phyloP scores from a whole-genome alignment of 2,113 vertebrate genomes.

The Myrmecophaga tridactyla region DNA sequence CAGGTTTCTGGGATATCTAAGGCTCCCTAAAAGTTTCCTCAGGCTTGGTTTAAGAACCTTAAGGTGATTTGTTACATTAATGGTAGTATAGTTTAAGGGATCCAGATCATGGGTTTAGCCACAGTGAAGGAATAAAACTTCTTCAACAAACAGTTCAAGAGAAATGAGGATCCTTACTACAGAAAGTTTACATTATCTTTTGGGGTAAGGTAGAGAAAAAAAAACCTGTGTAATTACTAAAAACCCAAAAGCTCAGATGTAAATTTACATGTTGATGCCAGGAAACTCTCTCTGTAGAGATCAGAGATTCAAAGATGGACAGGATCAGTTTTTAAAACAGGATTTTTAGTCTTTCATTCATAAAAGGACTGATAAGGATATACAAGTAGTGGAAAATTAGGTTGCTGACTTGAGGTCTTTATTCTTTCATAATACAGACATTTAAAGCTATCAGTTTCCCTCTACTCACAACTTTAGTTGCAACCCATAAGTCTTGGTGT shows the following conservation, averaged over 20 bases:
- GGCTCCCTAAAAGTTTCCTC: background rate
- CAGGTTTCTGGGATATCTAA: background rate
- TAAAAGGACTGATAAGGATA: background rate
- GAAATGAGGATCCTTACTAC: background rate
- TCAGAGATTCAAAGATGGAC: background rate
- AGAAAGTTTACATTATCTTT: background rate
- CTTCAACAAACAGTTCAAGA: background rate
- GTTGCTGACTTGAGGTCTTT: no score
- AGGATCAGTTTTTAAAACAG: background rate
- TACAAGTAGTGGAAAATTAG: no score
- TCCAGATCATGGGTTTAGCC: background rate
- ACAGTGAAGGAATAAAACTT: background rate
- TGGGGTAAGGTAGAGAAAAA: background rate
- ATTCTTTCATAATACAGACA: no score
- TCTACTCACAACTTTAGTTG: no score
- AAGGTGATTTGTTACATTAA: background rate
- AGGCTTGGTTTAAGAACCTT: background rate
- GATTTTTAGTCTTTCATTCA: background rate
- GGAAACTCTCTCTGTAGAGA: background rate
- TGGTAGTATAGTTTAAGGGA: background rate
- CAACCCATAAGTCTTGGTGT: no score
- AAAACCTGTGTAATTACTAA: background rate
- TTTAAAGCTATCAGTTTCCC: no score
- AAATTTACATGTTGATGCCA: background rate
- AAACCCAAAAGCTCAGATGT: background rate